phyloP scores from a whole-genome alignment of 2,113 vertebrate genomes.

The Collichthys lucidus region DNA sequence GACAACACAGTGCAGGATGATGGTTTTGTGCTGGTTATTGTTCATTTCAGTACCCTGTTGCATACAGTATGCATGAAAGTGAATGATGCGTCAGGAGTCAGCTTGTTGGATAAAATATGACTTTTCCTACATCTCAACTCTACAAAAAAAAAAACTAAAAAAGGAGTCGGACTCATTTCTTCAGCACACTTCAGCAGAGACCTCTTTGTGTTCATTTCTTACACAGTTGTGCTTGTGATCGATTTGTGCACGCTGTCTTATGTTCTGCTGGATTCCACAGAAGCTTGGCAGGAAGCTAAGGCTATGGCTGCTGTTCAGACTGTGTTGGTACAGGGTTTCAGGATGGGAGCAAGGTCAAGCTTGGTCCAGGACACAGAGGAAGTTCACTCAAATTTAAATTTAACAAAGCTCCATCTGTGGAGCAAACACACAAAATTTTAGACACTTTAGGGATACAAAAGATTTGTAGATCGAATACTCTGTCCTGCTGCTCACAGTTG shows the following conservation, averaged over 20 bases:
- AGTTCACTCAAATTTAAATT: background rate
- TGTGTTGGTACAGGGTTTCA: background rate
- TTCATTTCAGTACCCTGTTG: background rate
- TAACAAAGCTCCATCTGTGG: constrained; percentile 22
- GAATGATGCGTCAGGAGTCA: background rate
- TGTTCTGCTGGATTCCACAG: background rate
- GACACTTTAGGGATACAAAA: background rate
- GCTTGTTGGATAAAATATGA: background rate
- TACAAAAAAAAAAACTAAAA: no score
- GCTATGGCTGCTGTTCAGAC: background rate
- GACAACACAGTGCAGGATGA: background rate
- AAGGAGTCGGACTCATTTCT: no score
- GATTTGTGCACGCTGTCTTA: background rate
- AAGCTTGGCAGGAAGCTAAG: background rate
- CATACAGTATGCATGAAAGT: background rate
- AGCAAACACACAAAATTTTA: background rate
- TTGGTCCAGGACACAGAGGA: background rate
- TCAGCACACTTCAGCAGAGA: no score
- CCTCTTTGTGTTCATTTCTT: background rate
- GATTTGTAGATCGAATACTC: background rate
- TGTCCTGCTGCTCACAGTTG: background rate
- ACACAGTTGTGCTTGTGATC: no score
- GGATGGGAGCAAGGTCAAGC: background rate
- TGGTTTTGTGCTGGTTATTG: background rate
- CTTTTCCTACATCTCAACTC: no score